A percentile compares a stretch with the other conserved stretches of the same genome.
Conservation (phyloP, 2,113 vertebrate genomes). For the Otocyon megalotis region DNA sequence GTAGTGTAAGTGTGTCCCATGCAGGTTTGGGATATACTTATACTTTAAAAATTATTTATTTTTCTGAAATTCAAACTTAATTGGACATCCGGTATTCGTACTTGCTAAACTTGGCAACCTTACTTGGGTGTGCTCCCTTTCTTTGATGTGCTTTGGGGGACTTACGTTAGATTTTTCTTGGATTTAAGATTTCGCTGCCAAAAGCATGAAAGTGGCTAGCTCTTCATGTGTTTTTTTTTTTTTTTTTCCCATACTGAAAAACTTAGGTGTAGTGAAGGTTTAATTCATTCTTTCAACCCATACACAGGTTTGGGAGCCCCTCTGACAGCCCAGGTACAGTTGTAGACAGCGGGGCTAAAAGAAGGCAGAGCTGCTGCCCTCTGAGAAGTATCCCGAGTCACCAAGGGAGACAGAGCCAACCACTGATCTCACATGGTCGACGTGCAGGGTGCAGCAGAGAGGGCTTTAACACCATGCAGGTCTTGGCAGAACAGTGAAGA, state of each 20-base stretch:
- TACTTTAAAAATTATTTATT: neutral
- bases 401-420: neutral
- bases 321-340: neutral
- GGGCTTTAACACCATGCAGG: fast-evolving
- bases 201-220: neutral
- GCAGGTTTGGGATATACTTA: neutral
- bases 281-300: neutral
- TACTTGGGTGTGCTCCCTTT: neutral
- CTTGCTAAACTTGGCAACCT: neutral
- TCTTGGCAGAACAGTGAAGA: neutral
- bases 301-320: neutral
- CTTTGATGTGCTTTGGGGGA: constrained; percentile 7
- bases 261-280: neutral
- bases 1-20: neutral
- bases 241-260: neutral
- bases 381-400: neutral
- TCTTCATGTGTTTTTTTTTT: neutral
- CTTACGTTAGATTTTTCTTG: constrained; percentile 11
- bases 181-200: neutral
- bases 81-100: neutral
- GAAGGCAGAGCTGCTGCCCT: neutral
- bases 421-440: neutral
- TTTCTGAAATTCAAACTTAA: neutral
- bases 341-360: neutral
- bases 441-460: neutral